Conservation (phyloP, 2,113 vertebrate species). For the Tragelaphus strepsiceros region DNA sequence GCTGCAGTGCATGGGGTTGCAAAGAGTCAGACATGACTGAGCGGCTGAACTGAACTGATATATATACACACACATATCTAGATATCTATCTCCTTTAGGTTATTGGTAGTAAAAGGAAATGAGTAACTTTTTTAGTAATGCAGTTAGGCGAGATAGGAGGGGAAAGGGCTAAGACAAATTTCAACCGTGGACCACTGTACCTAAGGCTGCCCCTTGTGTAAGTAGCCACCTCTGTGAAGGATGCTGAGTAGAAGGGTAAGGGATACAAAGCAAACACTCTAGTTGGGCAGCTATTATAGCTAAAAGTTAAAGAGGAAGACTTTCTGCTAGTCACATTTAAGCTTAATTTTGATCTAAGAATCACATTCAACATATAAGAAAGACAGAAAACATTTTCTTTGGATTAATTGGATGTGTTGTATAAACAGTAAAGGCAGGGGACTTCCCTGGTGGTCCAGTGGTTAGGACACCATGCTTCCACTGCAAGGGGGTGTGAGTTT, state of each 20-base stretch:
- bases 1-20: accelerated
- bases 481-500: not conserved
- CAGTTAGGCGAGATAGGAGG: not conserved
- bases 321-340: not conserved
- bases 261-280: not conserved
- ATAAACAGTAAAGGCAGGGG: not conserved
- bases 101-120: not conserved
- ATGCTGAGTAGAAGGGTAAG: not conserved
- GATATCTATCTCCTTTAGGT: not conserved
- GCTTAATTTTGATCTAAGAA: not conserved
- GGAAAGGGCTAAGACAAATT: not conserved
- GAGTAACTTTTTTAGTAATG: not conserved
- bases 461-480: not conserved
- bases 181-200: not conserved
- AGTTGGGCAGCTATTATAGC: not conserved
- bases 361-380: not conserved
- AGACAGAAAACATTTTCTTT: not conserved
- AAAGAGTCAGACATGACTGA: not conserved
- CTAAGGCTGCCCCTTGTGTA: not conserved
- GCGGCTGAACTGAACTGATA: not conserved
- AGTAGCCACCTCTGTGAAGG: not conserved
- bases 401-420: not conserved
- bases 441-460: not conserved
- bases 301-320: not conserved
- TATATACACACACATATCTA: not conserved